Percentiles rank a stretch among this genome's conserved stretches.
Evolutionary conservation across 1,140 invertebrate genomes (phyloP).

Genomic region (Drosophila pruinosa): DNA sequence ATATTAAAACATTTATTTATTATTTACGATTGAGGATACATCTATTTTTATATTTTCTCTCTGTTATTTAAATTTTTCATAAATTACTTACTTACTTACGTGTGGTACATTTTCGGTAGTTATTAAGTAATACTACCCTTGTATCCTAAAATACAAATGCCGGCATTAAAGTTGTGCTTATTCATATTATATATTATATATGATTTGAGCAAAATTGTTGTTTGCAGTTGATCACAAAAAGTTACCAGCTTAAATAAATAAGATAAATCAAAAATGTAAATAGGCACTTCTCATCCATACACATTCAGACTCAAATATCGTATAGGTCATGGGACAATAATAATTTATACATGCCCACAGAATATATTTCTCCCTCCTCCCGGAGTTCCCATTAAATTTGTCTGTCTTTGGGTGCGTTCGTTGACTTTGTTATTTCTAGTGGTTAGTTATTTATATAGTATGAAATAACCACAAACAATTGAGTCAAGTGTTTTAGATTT

Average conservation of each 20-base stretch:
- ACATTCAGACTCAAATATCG: conserved; percentile 13
- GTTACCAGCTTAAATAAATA: conserved; percentile 73
- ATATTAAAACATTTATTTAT: too few relatives aligned
- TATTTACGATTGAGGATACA: too few relatives aligned
- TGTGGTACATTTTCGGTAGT: too few relatives aligned
- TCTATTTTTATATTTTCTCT: too few relatives aligned
- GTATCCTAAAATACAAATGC: conserved; percentile 60
- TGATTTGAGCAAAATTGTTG: conserved; percentile 36
- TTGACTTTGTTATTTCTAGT: conserved; percentile 53
- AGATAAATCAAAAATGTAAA: conserved; percentile 81
- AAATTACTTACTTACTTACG: too few relatives aligned
- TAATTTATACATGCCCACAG: conserved; percentile 56
- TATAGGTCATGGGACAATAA: conserved; percentile 50
- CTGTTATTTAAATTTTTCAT: too few relatives aligned
- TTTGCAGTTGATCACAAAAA: conserved; percentile 52
- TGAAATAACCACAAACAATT: conserved; percentile 69
- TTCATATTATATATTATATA: conserved; percentile 62
- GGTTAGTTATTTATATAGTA: conserved; percentile 70
- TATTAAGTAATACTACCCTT: too few relatives aligned
- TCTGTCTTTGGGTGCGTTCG: conserved; percentile 33
- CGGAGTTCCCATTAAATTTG: conserved; percentile 64
- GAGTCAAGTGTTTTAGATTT: conserved; percentile 66
- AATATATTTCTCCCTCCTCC: conserved; percentile 15
- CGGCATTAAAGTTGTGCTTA: conserved; percentile 62
- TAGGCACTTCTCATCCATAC: conserved; percentile 55